These are phyloP conservation scores for Arenaria interpres DNA, from an alignment of 2,113 vertebrate species.

Conservation along the genomic window DNA sequence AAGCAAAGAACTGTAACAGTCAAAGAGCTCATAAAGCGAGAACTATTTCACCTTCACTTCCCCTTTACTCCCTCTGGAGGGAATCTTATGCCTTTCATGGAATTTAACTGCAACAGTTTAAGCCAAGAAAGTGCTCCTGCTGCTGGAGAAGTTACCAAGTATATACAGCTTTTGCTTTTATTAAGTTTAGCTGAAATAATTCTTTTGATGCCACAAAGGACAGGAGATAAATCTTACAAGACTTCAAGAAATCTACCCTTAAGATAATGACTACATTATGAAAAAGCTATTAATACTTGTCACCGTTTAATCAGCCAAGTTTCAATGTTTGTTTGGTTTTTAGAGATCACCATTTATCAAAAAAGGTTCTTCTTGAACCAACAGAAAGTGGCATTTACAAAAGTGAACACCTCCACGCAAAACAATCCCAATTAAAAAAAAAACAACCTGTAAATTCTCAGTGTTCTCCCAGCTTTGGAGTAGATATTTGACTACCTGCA, in stretches of 20 bases:
- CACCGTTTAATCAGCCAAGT: not conserved
- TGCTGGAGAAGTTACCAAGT: not conserved
- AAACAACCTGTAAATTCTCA: not conserved
- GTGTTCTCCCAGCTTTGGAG: not conserved
- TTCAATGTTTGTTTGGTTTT: not conserved
- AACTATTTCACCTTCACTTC: constrained; percentile 15
- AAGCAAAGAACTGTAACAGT: not conserved
- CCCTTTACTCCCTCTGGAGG: constrained; percentile 5
- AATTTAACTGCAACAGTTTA: not conserved
- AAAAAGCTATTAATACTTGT: not conserved
- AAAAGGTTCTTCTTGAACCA: not conserved
- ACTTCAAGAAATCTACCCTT: not conserved
- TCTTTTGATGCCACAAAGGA: not conserved
- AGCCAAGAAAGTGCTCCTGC: not conserved
- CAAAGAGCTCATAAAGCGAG: not conserved
- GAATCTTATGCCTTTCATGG: not conserved
- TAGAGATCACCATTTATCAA: not conserved
- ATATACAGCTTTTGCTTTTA: not conserved
- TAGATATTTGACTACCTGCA: not conserved
- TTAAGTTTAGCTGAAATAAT: not conserved
- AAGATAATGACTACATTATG: not conserved
- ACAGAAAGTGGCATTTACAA: not conserved
- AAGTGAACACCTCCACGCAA: not conserved
- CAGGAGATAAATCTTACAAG: not conserved
- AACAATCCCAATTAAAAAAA: not conserved